Evolutionary conservation across 1,140 invertebrate species (phyloP).

Genomic region (Harpegnathos saltator): DNA sequence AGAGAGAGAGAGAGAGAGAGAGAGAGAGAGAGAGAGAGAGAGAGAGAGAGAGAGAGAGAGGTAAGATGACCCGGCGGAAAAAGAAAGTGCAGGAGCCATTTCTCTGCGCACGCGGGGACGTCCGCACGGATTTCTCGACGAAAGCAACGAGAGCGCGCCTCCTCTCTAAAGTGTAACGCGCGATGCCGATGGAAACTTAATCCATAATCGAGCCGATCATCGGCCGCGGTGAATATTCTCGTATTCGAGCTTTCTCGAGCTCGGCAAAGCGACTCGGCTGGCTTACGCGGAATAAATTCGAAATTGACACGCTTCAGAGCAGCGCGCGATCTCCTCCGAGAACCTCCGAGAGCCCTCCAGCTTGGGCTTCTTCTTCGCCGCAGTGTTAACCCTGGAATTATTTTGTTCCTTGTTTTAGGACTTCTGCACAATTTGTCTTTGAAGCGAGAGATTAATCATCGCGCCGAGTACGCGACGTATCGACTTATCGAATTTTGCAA

Average conservation of each 20-base stretch:
- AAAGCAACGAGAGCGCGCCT: slow-evolving; percentile 60
- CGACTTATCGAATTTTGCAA: background rate
- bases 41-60: background rate
- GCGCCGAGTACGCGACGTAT: background rate
- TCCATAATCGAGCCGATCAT: slow-evolving; percentile 63
- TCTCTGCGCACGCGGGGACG: slow-evolving; percentile 13
- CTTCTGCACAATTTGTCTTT: no score
- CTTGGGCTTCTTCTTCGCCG: background rate
- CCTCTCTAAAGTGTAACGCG: slow-evolving; percentile 53
- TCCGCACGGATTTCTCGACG: slow-evolving; percentile 59
- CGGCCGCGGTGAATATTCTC: no score
- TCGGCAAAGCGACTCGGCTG: background rate
- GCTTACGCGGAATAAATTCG: background rate
- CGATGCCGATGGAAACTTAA: slow-evolving; percentile 64
- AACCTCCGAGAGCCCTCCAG: background rate
- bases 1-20: slow-evolving; percentile 39
- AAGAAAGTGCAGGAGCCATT: slow-evolving; percentile 61
- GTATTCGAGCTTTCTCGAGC: no score
- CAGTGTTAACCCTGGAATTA: no score
- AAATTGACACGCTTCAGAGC: background rate
- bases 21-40: background rate
- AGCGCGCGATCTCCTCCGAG: background rate
- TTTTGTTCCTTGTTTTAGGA: no score
- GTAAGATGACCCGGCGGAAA: slow-evolving; percentile 45
- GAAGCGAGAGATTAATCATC: no score